Evolutionary conservation across 2,797 vertebrate species (phyloP).

Genomic region (Falco columbarius): DNA sequence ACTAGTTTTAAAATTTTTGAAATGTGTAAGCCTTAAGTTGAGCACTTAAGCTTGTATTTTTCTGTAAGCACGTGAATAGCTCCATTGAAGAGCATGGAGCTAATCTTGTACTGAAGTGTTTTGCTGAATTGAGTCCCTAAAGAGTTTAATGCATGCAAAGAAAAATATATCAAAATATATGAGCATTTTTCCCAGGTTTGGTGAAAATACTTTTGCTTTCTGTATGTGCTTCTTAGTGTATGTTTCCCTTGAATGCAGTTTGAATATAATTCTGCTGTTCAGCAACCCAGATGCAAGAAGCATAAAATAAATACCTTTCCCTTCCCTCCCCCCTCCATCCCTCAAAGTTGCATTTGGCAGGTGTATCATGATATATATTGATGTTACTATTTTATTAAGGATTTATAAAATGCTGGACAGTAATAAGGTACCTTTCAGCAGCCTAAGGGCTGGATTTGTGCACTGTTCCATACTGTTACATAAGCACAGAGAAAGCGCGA

Average conservation of each 20-base stretch:
- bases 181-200: background rate
- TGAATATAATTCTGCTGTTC: background rate
- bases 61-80: background rate
- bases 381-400: constrained; percentile 15
- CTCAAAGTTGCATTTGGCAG: background rate
- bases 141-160: background rate
- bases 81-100: background rate
- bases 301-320: background rate
- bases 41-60: background rate
- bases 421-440: background rate
- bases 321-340: background rate
- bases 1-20: background rate
- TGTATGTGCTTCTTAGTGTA: background rate
- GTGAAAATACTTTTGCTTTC: constrained; percentile 6
- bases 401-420: background rate
- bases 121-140: background rate
- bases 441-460: background rate
- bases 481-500: background rate
- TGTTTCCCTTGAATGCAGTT: background rate
- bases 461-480: background rate
- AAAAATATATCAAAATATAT: background rate
- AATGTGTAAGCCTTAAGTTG: background rate
- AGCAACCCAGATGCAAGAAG: background rate
- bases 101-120: background rate
- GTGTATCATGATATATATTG: background rate